Conservation (phyloP, 1,140 invertebrate genomes). For the Trichonephila clavipes region DNA sequence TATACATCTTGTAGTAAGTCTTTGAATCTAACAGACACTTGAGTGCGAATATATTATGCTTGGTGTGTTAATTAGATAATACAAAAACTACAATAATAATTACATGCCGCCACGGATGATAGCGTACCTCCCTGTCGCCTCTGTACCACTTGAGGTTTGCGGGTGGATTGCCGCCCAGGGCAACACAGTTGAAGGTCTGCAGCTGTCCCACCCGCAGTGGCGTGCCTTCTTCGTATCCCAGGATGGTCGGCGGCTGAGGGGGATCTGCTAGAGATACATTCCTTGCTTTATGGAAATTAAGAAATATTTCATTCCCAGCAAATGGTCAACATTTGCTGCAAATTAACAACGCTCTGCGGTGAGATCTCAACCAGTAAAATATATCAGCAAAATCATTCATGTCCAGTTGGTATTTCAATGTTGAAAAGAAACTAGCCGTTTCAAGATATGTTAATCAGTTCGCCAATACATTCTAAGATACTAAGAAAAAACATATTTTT, state of each 20-base stretch:
- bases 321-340: neutral
- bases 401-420: too few species aligned
- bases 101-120: constrained; percentile 73
- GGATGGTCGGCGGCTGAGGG: constrained; percentile 81
- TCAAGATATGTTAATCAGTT: too few species aligned
- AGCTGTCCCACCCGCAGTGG: constrained; percentile 80
- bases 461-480: too few species aligned
- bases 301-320: constrained; percentile 13
- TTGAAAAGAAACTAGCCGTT: too few species aligned
- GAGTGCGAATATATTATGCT: neutral
- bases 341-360: neutral
- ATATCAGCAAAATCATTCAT: too few species aligned
- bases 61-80: neutral
- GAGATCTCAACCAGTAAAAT: too few species aligned
- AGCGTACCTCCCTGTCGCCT: constrained; percentile 78
- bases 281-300: constrained; percentile 61
- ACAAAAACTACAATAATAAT: constrained; percentile 59
- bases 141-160: constrained; percentile 96
- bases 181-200: constrained; percentile 91
- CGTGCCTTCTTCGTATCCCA: constrained; percentile 80
- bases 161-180: constrained; percentile 95
- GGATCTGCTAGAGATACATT: constrained; percentile 82
- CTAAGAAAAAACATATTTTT: too few species aligned
- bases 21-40: too few species aligned
- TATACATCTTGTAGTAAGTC: too few species aligned